Base-by-base conservation (phyloP, 2,113 vertebrate species). In the Hemiprocne comata region DNA sequence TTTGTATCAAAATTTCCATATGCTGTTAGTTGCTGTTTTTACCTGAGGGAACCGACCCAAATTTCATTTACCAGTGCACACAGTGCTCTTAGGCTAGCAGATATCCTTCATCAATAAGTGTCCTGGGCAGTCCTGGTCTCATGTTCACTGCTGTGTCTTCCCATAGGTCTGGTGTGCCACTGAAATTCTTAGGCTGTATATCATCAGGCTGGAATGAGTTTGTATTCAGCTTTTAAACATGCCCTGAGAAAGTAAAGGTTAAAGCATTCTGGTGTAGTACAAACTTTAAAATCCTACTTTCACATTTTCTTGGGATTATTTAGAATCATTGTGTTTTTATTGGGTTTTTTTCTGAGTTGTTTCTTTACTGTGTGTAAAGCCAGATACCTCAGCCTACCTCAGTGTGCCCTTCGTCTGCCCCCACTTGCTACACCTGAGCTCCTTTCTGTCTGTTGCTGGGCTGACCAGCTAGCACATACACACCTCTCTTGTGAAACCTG, bases 371-470 rank as follows among this genome's bases (percentile, higher is more conserved):
- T 42, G 10, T 66, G 9, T 58, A 87, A 42, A 83, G 42, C n/a
- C 29, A 51, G 62, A 31, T 58, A 24, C 18, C 20, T 80, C 46
- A 83, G 66, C 38, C 50, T 61, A 8, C 36, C 10, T 38, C 24
- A 3, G 6, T 19, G 7, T 75, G 50, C 38, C 42, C 19, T 92
- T 17, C 40, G 26, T 48, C 6, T 25, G 46, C 14, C 9, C 25
- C 70, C n/a, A 9, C 11, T 13, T 77, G 51, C 36, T 67, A 4
- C 6, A 0, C 26, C 31, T 73, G 21, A 66, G 29, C 40, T 75
- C n/a, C 31, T 34, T 21, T 55, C 57, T 44, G 4, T 71, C 64
- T 70, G 33, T 67, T 0, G 0, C n/a, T 48, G n/a, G 40, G 20
- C 54, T 69, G 38, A 67, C 16, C 11, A 2, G 33, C 25, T 34